These are phyloP conservation scores for Diglossa cyanea DNA, from an alignment of 2,797 vertebrate genomes.

Conservation along the genomic window DNA sequence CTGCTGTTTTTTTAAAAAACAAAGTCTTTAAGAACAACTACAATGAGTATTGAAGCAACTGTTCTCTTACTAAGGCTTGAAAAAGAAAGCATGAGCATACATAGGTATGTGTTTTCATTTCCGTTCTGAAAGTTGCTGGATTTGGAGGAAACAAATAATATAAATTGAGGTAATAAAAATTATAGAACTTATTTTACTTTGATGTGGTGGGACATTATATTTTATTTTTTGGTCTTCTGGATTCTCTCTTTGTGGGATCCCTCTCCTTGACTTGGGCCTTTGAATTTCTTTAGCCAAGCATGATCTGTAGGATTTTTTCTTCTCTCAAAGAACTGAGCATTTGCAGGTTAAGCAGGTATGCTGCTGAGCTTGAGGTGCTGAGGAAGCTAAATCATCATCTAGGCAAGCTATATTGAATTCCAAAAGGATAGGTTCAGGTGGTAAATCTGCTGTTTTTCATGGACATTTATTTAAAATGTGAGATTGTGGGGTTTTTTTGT, in stretches of 20 bases:
- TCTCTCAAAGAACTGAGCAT: background rate
- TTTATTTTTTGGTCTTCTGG: background rate
- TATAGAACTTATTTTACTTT: background rate
- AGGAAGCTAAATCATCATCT: background rate
- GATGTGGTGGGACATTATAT: background rate
- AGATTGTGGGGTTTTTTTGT: accelerated
- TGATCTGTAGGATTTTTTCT: background rate
- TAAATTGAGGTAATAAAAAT: background rate
- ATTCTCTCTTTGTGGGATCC: background rate
- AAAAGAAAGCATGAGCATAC: background rate
- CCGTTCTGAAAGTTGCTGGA: background rate
- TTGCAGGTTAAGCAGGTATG: background rate
- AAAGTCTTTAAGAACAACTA: background rate
- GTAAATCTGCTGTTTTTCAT: background rate
- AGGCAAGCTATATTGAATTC: background rate
- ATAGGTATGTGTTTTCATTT: background rate
- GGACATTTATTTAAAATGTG: background rate
- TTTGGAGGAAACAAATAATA: background rate
- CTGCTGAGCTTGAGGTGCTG: background rate
- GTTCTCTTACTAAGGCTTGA: background rate
- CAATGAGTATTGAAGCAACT: background rate
- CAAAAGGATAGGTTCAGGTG: background rate
- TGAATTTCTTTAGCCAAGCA: background rate
- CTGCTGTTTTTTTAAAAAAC: background rate
- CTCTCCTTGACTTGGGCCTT: background rate